Evolutionary conservation across 2,113 vertebrate species (phyloP).

Genomic region (Uropsilus gracilis): DNA sequence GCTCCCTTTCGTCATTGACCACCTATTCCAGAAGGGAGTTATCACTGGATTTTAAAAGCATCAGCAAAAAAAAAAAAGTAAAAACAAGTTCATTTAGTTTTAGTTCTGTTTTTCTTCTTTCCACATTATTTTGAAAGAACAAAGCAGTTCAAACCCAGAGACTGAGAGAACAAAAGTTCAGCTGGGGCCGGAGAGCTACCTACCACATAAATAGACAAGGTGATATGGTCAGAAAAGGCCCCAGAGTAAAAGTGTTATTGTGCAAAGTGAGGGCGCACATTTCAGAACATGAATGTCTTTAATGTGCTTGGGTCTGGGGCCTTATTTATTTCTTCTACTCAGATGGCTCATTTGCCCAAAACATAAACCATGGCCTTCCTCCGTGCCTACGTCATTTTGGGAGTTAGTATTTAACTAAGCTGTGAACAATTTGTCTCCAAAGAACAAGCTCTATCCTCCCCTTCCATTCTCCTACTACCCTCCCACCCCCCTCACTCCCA

Average conservation of each 20-base stretch:
- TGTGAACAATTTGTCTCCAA: slow-evolving; percentile 31
- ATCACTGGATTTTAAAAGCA: not conserved
- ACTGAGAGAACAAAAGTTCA: slow-evolving; percentile 43
- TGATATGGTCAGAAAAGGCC: not conserved
- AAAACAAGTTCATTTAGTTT: slow-evolving; percentile 28
- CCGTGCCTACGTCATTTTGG: not conserved
- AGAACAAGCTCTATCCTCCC: not conserved
- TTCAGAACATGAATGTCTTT: slow-evolving; percentile 22
- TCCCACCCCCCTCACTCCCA: not conserved
- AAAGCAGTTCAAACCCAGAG: not conserved
- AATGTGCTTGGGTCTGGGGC: not conserved
- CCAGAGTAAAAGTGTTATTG: not conserved
- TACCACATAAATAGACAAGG: slow-evolving; percentile 24
- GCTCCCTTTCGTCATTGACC: not conserved
- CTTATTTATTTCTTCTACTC: slow-evolving; percentile 48
- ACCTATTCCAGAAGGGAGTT: not conserved
- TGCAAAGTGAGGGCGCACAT: slow-evolving; percentile 23
- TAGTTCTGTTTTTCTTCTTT: slow-evolving; percentile 2
- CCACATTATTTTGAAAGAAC: slow-evolving; percentile 16
- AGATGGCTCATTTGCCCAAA: slow-evolving; percentile 42
- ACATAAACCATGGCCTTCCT: slow-evolving; percentile 33
- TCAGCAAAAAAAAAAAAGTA: not conserved
- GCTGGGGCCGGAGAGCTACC: not conserved
- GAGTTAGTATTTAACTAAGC: not conserved
- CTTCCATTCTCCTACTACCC: not conserved